These are phyloP conservation scores for Drosophila quinaria DNA, from an alignment of 2,888 invertebrate species.

Conservation along the genomic window DNA sequence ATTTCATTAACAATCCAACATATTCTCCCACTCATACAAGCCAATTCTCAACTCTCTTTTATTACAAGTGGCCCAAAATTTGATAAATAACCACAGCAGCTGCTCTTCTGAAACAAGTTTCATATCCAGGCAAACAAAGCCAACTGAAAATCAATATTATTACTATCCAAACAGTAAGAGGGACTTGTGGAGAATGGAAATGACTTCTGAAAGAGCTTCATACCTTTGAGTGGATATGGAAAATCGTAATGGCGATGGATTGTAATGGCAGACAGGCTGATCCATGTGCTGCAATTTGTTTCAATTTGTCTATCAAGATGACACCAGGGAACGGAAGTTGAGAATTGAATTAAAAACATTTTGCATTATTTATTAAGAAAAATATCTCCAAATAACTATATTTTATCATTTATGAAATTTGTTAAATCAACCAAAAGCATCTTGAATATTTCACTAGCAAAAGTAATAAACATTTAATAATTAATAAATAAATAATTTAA, in stretches of 20 bases:
- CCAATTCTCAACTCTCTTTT: conserved; percentile 46
- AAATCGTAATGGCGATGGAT: conserved; percentile 11
- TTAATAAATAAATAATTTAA: too few species aligned
- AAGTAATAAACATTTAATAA: too few species aligned
- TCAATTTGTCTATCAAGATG: conserved; percentile 69
- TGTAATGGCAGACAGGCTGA: conserved; percentile 37
- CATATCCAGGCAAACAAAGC: conserved; percentile 16
- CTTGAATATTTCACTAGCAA: too few species aligned
- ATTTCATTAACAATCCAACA: conserved; percentile 62
- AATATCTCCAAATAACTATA: conserved; percentile 31
- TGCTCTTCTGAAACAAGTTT: conserved; percentile 46
- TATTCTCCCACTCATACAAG: conserved; percentile 39
- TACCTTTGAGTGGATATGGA: background rate
- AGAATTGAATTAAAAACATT: conserved; percentile 59
- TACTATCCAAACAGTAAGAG: conserved; percentile 1
- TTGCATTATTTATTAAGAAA: conserved; percentile 45
- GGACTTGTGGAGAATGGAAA: conserved; percentile 17
- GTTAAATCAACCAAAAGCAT: too few species aligned
- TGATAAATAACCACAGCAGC: conserved; percentile 68
- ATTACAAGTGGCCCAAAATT: conserved; percentile 55
- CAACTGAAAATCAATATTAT: conserved; percentile 52
- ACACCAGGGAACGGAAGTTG: conserved; percentile 51
- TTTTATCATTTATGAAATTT: too few species aligned
- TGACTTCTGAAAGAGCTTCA: background rate
- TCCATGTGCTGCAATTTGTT: conserved; percentile 65